These are phyloP conservation scores for Sciaenops ocellatus DNA, from an alignment of 2,797 vertebrate genomes.

Conservation along the genomic window DNA sequence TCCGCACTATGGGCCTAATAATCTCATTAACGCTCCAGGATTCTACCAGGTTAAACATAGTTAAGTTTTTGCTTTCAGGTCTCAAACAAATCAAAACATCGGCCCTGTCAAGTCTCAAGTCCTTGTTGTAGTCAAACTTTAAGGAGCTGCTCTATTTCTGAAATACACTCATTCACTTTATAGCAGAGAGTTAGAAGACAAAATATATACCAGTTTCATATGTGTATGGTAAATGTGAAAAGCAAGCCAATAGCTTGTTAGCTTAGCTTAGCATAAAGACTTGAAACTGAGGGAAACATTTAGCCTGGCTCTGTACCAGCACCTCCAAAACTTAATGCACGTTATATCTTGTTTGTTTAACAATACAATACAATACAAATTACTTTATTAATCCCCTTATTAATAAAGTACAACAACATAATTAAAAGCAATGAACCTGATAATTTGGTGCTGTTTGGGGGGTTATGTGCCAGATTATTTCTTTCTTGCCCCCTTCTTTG, in stretches of 20 bases:
- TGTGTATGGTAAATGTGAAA: neutral
- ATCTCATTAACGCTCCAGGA: neutral
- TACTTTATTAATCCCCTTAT: too few species aligned
- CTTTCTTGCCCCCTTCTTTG: neutral
- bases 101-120: neutral
- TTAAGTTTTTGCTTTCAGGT: neutral
- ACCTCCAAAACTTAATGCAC: neutral
- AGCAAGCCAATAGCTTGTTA: neutral
- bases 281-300: neutral
- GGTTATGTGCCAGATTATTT: too few species aligned
- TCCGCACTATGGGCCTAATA: neutral
- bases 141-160: too few species aligned
- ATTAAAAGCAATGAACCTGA: too few species aligned
- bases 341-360: neutral
- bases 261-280: neutral
- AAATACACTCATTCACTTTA: neutral
- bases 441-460: too few species aligned
- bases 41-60: neutral
- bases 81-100: neutral
- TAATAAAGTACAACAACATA: neutral
- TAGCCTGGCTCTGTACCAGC: neutral
- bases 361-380: too few species aligned
- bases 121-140: too few species aligned
- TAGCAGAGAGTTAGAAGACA: neutral
- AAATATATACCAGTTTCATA: too few species aligned